Conservation (phyloP, 2,113 vertebrate genomes). For the Zosterops borbonicus region DNA sequence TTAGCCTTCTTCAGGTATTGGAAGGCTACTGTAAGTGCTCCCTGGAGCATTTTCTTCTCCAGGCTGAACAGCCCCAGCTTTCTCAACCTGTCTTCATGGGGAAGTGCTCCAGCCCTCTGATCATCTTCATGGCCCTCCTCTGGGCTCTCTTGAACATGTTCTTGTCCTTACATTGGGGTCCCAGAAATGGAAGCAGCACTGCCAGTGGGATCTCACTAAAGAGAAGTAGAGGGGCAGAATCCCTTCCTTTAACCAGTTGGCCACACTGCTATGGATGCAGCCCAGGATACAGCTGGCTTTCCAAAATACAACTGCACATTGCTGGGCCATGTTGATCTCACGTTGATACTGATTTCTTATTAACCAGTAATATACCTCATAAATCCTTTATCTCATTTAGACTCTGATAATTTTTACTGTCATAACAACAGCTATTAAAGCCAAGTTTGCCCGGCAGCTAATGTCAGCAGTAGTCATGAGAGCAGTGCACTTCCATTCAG, state of each 20-base stretch:
- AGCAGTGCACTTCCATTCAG: not conserved
- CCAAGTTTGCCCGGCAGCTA: not conserved
- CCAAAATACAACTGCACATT: not conserved
- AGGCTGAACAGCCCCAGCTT: not conserved
- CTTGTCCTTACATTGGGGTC: not conserved
- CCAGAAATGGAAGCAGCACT: not conserved
- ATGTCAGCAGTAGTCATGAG: not conserved
- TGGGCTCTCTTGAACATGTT: not conserved
- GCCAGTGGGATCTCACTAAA: not conserved
- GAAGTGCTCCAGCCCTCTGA: not conserved
- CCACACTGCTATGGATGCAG: not conserved
- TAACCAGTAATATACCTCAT: not conserved
- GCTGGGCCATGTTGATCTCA: not conserved
- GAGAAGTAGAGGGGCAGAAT: not conserved
- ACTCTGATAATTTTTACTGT: not conserved
- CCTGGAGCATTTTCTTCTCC: not conserved
- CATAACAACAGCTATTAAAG: not conserved
- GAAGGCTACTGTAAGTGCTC: not conserved
- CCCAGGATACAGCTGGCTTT: not conserved
- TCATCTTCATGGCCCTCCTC: rapidly evolving
- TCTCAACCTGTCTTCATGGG: not conserved
- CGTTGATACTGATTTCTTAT: not conserved
- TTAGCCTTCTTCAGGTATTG: not conserved
- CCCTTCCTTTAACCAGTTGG: not conserved
- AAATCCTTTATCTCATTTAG: not conserved